Evolutionary conservation across 2,797 vertebrate genomes (phyloP), one percentile per base, ranked within the genome.

Genomic region (Aulostomus chinensis): DNA sequence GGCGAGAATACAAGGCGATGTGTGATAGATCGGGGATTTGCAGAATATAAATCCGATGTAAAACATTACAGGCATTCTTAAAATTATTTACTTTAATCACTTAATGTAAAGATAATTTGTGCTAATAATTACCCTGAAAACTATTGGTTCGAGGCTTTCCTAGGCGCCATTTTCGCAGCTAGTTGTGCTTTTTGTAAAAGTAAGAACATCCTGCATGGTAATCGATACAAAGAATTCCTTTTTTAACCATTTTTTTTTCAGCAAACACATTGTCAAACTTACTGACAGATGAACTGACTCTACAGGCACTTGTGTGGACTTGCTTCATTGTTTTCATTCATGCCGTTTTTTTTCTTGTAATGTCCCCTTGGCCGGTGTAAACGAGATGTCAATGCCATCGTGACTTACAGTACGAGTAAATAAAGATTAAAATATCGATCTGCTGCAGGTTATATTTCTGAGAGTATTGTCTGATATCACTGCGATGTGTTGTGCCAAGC

Each of bases 371-470:
- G 73, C 71, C 54, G 14, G 41, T 18, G 58, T 78, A 58, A 83
- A 75, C 80, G 47, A 72, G 61, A 80, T 68, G 60, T 83, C 75
- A 66, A 28, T 48, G 42, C 58, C 48, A 16, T 3, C 31, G 62
- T 71, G 74, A 73, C 73, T 70, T 24, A 8, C 22, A 4, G 22
- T 47, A 48, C 66, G 43, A 33, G 58, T 64, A 78, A 76, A 81
- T 76, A 75, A 78, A 78, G 73, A 78, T 75, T 67, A 68, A 81
- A 64, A 35, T 81, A 82, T 77, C 9, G 71, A 86, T 81, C 67
- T 16, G 51, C 42, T 58, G 12, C 25, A 25, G 59, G 62, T 40
- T 82, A 65, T 78, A 63, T 84, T 77, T 79, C 54, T 66, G 66
- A 62, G 68, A 56, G 48, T 47, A 39, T 55, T 24, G 36, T 80